A percentile compares a stretch with the other conserved stretches of the same genome.
Conservation (phyloP, 1,140 invertebrate genomes). For the Phenacoccus solenopsis region DNA sequence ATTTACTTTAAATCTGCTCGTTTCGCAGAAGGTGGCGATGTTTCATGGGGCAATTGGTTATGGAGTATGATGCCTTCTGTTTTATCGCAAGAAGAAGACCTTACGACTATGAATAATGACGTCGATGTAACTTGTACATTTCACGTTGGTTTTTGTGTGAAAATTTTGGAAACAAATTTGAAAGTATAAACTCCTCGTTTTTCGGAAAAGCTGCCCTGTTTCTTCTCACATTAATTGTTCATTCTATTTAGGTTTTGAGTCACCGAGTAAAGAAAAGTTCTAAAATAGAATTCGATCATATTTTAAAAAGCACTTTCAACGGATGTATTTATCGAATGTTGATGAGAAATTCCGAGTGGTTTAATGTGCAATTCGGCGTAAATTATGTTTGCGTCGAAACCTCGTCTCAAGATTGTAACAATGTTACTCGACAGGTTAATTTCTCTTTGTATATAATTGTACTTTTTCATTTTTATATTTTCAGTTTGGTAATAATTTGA, state of each 20-base stretch:
- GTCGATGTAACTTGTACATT: background rate
- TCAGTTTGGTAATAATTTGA: background rate
- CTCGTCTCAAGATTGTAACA: slow-evolving; percentile 23
- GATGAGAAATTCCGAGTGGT: slow-evolving; percentile 32
- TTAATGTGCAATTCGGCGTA: slow-evolving; percentile 36
- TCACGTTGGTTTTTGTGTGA: background rate
- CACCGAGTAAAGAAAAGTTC: background rate
- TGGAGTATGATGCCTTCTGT: slow-evolving; percentile 43
- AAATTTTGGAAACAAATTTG: background rate
- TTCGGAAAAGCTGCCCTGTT: background rate
- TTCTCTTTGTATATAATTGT: background rate
- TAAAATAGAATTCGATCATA: background rate
- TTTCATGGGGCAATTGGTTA: slow-evolving; percentile 44
- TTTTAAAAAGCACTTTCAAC: slow-evolving; percentile 33
- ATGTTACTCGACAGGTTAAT: background rate
- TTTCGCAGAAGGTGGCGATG: slow-evolving; percentile 23
- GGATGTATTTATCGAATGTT: slow-evolving; percentile 34
- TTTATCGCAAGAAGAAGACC: slow-evolving; percentile 28
- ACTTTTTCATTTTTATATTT: background rate
- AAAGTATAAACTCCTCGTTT: too few species aligned
- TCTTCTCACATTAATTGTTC: background rate
- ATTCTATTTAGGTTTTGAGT: background rate
- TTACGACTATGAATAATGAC: background rate
- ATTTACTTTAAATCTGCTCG: slow-evolving; percentile 4
- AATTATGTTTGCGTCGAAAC: slow-evolving; percentile 31